These are phyloP conservation scores for Chondrilla cf. caribensis DNA, from an alignment of 37 sponge, comb jelly and placozoan species.

Conservation along the genomic window DNA sequence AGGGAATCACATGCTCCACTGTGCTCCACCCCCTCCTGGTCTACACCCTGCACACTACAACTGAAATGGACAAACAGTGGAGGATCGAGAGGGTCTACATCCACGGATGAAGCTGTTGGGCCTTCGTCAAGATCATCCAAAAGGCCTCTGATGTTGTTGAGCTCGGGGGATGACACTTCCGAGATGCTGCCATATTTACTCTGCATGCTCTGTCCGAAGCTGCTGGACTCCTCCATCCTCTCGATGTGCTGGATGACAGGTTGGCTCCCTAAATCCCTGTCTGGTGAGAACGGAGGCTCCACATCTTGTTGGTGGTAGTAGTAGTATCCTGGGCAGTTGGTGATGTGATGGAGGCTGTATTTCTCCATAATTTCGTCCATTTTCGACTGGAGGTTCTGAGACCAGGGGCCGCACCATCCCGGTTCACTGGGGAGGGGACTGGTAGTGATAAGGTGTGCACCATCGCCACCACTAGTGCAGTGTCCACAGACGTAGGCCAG, in stretches of 20 bases:
- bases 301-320: background rate
- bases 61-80: slow-evolving; percentile 13
- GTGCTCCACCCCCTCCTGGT: background rate
- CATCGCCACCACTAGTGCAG: background rate
- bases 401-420: background rate
- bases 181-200: background rate
- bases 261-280: background rate
- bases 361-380: background rate
- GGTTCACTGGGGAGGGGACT: background rate
- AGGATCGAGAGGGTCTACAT: background rate
- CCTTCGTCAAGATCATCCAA: background rate
- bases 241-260: background rate
- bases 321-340: background rate
- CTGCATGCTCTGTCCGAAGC: background rate
- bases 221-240: background rate
- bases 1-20: background rate
- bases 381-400: background rate
- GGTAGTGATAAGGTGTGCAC: too few relatives aligned
- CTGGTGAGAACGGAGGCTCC: background rate
- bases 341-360: background rate
- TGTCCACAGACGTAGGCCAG: background rate
- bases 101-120: background rate
- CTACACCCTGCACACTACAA: background rate
- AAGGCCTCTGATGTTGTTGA: background rate
- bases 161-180: background rate